Percentiles rank a stretch among this genome's conserved stretches.
Evolutionary conservation across 1,140 invertebrate species (phyloP).

Genomic region (Philaenus spumarius): DNA sequence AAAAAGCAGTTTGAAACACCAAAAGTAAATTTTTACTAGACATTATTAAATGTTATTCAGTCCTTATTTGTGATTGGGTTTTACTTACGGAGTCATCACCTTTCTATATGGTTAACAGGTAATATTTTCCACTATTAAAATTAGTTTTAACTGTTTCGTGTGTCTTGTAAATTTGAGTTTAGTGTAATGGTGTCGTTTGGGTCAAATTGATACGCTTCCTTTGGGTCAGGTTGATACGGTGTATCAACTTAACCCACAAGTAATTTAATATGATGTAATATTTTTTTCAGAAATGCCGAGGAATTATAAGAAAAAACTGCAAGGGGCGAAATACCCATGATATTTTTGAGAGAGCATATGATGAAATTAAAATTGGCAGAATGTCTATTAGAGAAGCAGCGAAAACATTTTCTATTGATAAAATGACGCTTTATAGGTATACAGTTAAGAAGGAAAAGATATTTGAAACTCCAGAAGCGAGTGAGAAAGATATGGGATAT

Average conservation of each 20-base stretch:
- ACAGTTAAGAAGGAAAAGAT: too few species aligned
- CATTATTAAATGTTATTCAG: too few species aligned
- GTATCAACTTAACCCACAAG: constrained; percentile 11
- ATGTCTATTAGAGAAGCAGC: neutral
- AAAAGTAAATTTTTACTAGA: too few species aligned
- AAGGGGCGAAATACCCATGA: neutral
- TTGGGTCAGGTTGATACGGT: constrained; percentile 4
- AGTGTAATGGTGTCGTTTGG: constrained; percentile 1
- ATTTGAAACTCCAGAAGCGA: too few species aligned
- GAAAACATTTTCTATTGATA: neutral
- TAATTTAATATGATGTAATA: neutral
- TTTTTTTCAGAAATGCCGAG: neutral
- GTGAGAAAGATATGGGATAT: neutral
- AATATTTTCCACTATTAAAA: too few species aligned
- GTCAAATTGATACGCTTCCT: neutral
- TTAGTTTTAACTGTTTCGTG: too few species aligned
- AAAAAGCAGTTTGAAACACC: too few species aligned
- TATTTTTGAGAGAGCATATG: neutral
- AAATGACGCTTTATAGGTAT: constrained; percentile 1
- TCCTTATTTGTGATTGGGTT: too few species aligned
- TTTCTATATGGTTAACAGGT: too few species aligned
- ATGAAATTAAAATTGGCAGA: neutral
- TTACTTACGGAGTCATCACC: too few species aligned
- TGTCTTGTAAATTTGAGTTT: neutral
- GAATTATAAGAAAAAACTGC: constrained; percentile 4